Evolutionary conservation across 2,113 vertebrate genomes (phyloP).

Genomic region (Strigops habroptila): DNA sequence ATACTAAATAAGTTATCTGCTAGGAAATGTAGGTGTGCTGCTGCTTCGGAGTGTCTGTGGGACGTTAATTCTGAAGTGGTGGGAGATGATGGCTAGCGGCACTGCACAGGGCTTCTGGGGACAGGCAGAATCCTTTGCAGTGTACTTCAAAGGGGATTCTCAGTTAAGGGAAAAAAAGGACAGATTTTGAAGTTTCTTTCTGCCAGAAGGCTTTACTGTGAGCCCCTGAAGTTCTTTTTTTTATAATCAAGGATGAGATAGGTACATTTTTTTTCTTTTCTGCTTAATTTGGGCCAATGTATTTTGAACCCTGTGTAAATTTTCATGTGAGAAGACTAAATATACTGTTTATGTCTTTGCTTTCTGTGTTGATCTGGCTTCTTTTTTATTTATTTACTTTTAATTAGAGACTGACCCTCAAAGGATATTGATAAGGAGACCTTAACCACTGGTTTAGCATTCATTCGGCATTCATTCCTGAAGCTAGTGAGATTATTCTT

Average conservation of each 20-base stretch:
- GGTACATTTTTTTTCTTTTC: conserved; percentile 60
- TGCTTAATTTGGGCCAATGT: conserved; percentile 50
- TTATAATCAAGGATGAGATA: conserved; percentile 56
- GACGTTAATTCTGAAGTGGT: conserved; percentile 56
- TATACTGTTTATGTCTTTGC: not conserved
- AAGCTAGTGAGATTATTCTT: not conserved
- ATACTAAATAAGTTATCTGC: conserved; percentile 61
- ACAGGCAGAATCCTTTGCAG: conserved; percentile 54
- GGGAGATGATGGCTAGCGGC: conserved; percentile 51
- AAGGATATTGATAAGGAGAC: conserved; percentile 4
- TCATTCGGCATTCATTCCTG: not conserved
- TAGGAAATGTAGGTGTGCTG: conserved; percentile 41
- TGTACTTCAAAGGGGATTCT: conserved; percentile 54
- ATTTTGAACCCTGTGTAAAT: conserved; percentile 24
- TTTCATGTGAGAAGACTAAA: not conserved
- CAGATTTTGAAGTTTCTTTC: conserved; percentile 69
- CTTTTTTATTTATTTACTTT: not conserved
- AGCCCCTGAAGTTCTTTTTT: conserved; percentile 63
- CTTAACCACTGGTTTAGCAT: not conserved
- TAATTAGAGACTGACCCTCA: not conserved
- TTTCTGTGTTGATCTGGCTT: not conserved
- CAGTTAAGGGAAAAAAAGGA: conserved; percentile 43
- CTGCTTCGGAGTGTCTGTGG: conserved; percentile 36
- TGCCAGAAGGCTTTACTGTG: conserved; percentile 62
- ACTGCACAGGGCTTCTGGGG: conserved; percentile 48